Conservation (phyloP, 2,113 vertebrate genomes). For the Gymnarchus niloticus region DNA sequence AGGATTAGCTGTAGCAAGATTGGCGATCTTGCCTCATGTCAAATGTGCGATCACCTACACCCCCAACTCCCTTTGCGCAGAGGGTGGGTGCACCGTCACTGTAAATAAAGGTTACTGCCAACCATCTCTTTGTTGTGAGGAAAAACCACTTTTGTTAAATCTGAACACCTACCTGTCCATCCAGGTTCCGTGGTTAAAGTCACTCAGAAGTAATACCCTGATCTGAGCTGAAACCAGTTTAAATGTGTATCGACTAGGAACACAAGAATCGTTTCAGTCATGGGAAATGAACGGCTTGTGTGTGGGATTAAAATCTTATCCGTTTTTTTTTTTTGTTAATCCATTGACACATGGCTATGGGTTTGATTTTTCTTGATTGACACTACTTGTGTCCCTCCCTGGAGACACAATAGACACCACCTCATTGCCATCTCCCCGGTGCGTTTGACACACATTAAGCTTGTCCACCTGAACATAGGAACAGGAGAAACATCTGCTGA, state of each 20-base stretch:
- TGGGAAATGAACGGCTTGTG: not conserved
- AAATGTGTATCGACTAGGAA: not conserved
- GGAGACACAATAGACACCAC: not conserved
- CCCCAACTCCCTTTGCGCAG: not conserved
- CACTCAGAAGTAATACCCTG: not conserved
- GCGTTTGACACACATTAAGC: conserved; percentile 10
- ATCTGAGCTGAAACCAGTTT: not conserved
- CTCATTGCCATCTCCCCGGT: not conserved
- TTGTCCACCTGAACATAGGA: not conserved
- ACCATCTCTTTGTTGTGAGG: not conserved
- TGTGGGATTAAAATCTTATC: too few species aligned
- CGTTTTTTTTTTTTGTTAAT: too few species aligned
- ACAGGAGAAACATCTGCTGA: not conserved
- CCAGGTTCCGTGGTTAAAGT: too few species aligned
- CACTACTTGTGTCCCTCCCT: not conserved
- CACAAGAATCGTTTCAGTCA: not conserved
- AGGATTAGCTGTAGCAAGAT: not conserved
- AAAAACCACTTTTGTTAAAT: not conserved
- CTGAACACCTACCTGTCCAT: not conserved
- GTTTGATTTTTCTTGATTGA: not conserved
- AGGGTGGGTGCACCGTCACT: not conserved
- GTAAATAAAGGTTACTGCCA: not conserved
- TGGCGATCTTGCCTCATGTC: not conserved
- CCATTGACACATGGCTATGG: not conserved
- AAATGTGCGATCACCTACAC: not conserved